Base-by-base conservation (phyloP, 1,140 invertebrate genomes). In the Steinernema khuongi region DNA sequence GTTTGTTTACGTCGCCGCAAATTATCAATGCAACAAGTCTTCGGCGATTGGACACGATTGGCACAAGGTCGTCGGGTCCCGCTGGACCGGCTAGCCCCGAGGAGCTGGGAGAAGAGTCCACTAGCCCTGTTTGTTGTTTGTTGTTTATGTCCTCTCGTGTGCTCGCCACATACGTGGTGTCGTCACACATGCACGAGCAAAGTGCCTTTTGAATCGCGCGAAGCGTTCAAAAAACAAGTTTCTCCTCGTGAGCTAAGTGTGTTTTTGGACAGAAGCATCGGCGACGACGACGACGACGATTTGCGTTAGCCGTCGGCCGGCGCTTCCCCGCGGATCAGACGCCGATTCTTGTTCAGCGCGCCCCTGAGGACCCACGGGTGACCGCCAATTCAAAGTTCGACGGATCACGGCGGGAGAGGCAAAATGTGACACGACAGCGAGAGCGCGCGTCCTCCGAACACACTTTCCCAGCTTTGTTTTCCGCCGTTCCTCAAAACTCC, bases 141-240 rank as follows among this genome's bases (percentile, higher is more conserved):
- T 22, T 7, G 19, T 60, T 60, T 60, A 7, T 60, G 50, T 60
- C 26, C 2, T 60, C 26, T 11, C 50, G 7, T 7, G 22, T 17
- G 50, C 7, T n/a, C n/a, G n/a, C n/a, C n/a, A 60, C 50, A 22
- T 14, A 22, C 19, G 19, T 4, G 11, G 50, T 26, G 50, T 60
- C 11, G 50, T 60, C 50, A 60, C 50, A 60, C 50, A 60, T 60
- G 50, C 50, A 60, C 50, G 50, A 60, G 50, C 50, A 60, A 60
- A 60, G 50, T 60, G 50, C 50, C 50, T 60, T 11, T 14, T 60
- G 50, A 60, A 14, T 60, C 50, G 50, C 50, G 50, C 50, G 19
- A 60, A 60, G 50, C 50, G 22, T 17, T 26, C 50, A 22, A 60
- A 60, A 60, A 60, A 60, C 50, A 60, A 60, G 50, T 60, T 60